phyloP scores from a whole-genome alignment of 2,113 vertebrate species.

The Erythrocercus mccallii region DNA sequence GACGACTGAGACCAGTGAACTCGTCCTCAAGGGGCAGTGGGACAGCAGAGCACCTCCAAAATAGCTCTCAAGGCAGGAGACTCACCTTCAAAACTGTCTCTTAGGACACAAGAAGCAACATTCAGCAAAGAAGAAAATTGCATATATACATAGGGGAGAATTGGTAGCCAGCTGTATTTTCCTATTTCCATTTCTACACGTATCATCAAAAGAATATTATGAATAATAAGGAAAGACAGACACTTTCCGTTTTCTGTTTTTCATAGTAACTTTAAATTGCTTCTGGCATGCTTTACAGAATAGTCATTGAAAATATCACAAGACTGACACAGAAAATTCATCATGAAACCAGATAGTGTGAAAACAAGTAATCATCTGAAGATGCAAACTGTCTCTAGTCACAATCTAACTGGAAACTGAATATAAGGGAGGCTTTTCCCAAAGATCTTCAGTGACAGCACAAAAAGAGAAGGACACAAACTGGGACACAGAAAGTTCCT shows the following conservation, averaged over 20 bases:
- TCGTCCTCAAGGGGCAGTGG: background rate
- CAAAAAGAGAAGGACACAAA: background rate
- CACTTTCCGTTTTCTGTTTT: background rate
- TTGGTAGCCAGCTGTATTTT: background rate
- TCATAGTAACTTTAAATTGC: background rate
- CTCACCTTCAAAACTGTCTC: background rate
- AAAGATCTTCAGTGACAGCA: background rate
- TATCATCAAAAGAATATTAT: background rate
- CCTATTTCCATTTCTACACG: background rate
- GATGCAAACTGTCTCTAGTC: background rate
- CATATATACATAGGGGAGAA: background rate
- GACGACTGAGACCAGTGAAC: background rate
- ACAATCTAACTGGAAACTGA: background rate
- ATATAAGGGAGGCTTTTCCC: background rate
- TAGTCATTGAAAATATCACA: background rate
- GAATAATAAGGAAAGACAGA: background rate
- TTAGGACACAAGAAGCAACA: background rate
- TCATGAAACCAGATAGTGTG: background rate
- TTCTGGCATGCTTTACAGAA: background rate
- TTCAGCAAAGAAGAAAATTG: background rate
- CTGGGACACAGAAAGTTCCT: background rate
- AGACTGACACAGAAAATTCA: background rate
- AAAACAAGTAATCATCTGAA: background rate
- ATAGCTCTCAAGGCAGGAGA: background rate
- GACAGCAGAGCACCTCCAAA: background rate